Evolutionary conservation across 1,140 invertebrate species (phyloP).

Genomic region (Drosophila athabasca): DNA sequence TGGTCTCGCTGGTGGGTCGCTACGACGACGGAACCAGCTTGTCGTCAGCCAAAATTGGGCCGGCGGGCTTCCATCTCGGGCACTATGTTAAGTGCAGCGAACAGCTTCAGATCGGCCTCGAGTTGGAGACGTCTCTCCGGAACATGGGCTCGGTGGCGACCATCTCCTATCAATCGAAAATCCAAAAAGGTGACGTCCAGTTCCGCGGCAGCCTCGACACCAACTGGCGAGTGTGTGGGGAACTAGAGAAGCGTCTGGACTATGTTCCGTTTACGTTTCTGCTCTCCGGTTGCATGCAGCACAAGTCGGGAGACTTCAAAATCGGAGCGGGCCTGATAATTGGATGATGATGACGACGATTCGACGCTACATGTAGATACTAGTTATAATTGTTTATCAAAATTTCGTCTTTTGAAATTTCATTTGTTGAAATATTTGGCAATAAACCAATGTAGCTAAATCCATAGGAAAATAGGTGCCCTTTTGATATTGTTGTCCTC

Average conservation of each 20-base stretch:
- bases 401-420: too few species aligned
- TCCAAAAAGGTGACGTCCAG: slow-evolving; percentile 97
- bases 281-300: slow-evolving; percentile 96
- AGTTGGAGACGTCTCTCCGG: slow-evolving; percentile 93
- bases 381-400: too few species aligned
- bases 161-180: slow-evolving; percentile 94
- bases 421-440: too few species aligned
- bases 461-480: too few species aligned
- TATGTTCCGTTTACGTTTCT: slow-evolving; percentile 97
- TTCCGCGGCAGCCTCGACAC: slow-evolving; percentile 97
- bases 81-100: slow-evolving; percentile 98
- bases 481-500: too few species aligned
- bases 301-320: slow-evolving; percentile 91
- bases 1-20: slow-evolving; percentile 91
- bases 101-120: slow-evolving; percentile 93
- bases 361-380: too few species aligned
- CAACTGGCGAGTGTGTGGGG: slow-evolving; percentile 97
- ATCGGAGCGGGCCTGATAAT: too few species aligned
- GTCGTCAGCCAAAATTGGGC: slow-evolving; percentile 90
- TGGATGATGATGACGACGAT: too few species aligned
- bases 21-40: slow-evolving; percentile 86
- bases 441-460: too few species aligned
- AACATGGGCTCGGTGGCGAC: slow-evolving; percentile 93
- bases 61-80: slow-evolving; percentile 92
- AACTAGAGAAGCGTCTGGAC: slow-evolving; percentile 96